These are phyloP conservation scores for Drosophila seguyi DNA, from an alignment of 1,140 invertebrate genomes.

Conservation along the genomic window DNA sequence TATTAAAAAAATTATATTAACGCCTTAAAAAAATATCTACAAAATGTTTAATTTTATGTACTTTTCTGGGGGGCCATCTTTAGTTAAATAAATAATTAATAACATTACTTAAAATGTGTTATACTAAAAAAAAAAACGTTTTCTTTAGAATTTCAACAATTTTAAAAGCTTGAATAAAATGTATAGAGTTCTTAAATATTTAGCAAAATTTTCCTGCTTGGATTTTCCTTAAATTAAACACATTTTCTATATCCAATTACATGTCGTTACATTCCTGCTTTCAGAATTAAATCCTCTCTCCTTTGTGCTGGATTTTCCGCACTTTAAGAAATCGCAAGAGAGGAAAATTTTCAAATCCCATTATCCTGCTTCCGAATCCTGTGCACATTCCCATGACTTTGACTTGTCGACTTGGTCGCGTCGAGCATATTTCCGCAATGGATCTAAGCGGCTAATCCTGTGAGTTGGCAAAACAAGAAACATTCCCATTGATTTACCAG, in stretches of 20 bases:
- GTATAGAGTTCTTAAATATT: too few relatives aligned
- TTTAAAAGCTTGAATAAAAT: too few relatives aligned
- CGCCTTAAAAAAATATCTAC: too few relatives aligned
- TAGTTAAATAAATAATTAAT: too few relatives aligned
- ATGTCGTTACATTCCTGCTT: neutral
- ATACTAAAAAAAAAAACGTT: too few relatives aligned
- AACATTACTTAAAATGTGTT: too few relatives aligned
- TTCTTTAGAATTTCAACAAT: too few relatives aligned
- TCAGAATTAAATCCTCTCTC: neutral
- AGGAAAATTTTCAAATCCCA: constrained; percentile 17
- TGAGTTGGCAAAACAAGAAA: constrained; percentile 32
- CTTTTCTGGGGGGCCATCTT: too few relatives aligned
- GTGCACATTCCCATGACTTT: constrained; percentile 44
- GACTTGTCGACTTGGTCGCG: constrained; percentile 42
- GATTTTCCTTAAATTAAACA: constrained; percentile 3
- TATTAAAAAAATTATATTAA: too few relatives aligned
- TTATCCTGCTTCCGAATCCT: constrained; percentile 41
- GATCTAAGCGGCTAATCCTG: constrained; percentile 39
- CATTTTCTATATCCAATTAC: neutral
- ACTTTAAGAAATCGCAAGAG: constrained; percentile 17
- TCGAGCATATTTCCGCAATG: constrained; percentile 36
- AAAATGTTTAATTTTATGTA: too few relatives aligned
- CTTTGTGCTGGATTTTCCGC: constrained; percentile 18
- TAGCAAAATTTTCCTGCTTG: neutral
- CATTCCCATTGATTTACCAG: constrained; percentile 35